A percentile compares a stretch with the other conserved stretches of the same genome.
Evolutionary conservation across 2,797 vertebrate genomes (phyloP).

Genomic region (Etheostoma perlongum): DNA sequence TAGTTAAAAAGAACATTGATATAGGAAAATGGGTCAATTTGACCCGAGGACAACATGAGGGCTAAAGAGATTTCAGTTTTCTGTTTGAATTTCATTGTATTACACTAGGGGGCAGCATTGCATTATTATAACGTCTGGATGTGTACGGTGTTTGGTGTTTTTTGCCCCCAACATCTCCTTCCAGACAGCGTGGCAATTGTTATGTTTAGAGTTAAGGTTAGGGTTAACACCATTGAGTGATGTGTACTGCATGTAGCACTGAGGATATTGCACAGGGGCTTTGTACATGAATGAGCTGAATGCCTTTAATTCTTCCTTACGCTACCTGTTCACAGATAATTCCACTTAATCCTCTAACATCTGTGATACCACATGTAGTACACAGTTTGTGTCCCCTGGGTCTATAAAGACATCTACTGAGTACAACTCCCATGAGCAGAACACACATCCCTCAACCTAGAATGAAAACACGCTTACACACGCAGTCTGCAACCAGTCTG

Average conservation of each 20-base stretch:
- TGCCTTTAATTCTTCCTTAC: conserved; percentile 43
- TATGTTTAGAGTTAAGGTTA: no score
- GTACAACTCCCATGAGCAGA: conserved; percentile 38
- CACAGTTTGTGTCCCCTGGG: conserved; percentile 25
- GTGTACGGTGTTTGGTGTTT: neutral
- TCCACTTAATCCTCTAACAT: conserved; percentile 52
- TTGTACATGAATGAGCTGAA: conserved; percentile 43
- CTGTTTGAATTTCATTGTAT: neutral
- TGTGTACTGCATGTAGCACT: neutral
- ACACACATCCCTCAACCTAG: conserved; percentile 24
- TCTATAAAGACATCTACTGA: conserved; percentile 19
- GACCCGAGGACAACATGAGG: no score
- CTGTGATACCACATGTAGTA: conserved; percentile 53
- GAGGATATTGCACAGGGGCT: neutral
- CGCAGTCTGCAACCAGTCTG: conserved; percentile 55
- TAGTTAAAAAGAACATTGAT: no score
- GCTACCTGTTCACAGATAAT: conserved; percentile 54
- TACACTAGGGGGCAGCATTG: conserved; percentile 71
- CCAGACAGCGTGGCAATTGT: no score
- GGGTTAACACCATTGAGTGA: no score
- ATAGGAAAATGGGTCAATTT: no score
- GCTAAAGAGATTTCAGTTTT: neutral
- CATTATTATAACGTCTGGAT: conserved; percentile 12
- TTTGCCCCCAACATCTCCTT: no score
- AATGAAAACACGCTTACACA: conserved; percentile 37